These are phyloP conservation scores for Caiman crocodilus DNA, from an alignment of 2,797 vertebrate species.

Conservation along the genomic window DNA sequence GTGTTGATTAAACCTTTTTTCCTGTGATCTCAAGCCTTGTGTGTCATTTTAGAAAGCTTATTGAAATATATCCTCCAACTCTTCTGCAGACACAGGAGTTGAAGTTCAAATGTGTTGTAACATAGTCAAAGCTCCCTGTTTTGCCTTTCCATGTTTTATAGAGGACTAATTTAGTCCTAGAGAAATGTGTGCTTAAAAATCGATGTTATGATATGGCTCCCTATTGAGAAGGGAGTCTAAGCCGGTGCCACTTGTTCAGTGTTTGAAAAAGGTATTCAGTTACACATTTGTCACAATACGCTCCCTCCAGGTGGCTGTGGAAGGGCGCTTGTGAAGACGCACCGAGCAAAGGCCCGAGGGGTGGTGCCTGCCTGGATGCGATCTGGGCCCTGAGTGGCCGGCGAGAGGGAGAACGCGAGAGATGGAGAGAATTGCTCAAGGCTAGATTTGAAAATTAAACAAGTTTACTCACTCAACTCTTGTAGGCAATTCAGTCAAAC, in stretches of 20 bases:
- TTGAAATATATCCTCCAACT: background rate
- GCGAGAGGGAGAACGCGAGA: too few relatives aligned
- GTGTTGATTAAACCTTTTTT: background rate
- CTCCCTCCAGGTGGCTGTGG: too few relatives aligned
- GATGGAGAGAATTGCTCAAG: too few relatives aligned
- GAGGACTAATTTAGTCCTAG: background rate
- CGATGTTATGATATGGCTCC: background rate
- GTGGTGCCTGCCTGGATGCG: too few relatives aligned
- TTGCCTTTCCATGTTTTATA: background rate
- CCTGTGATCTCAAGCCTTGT: background rate
- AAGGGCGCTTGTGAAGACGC: too few relatives aligned
- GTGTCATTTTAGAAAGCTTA: background rate
- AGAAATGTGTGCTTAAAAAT: background rate
- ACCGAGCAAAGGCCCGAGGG: too few relatives aligned
- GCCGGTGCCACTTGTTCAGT: background rate
- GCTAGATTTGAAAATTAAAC: too few relatives aligned
- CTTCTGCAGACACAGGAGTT: background rate
- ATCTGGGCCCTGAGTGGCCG: too few relatives aligned
- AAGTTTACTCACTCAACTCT: too few relatives aligned
- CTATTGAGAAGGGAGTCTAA: background rate
- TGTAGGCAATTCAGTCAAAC: too few relatives aligned
- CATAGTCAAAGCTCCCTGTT: background rate
- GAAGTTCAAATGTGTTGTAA: background rate
- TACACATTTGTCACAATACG: too few relatives aligned
- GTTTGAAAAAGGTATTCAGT: background rate